phyloP scores from a whole-genome alignment of 2,888 invertebrate species.

The Azorinus chamasolen region DNA sequence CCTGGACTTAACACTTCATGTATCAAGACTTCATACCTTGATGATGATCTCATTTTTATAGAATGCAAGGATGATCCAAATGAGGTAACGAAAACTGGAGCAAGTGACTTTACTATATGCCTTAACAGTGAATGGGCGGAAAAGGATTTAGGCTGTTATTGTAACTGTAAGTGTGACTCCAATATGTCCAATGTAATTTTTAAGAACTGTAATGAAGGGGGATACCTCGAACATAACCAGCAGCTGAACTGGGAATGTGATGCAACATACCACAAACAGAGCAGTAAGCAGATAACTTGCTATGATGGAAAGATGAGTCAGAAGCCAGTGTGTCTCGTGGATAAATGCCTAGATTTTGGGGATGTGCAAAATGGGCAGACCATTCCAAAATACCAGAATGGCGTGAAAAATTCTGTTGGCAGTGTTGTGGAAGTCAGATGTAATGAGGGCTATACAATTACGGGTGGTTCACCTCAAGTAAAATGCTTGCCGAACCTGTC shows the following conservation, averaged over 20 bases:
- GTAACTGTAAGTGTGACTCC: slow-evolving; percentile 30
- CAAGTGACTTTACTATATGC: slow-evolving; percentile 20
- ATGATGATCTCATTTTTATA: neutral
- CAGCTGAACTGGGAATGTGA: slow-evolving; percentile 11
- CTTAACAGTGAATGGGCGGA: slow-evolving; percentile 15
- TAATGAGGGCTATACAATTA: slow-evolving; percentile 27
- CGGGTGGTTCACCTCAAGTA: slow-evolving; percentile 28
- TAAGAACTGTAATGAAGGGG: neutral
- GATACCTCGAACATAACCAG: slow-evolving; percentile 11
- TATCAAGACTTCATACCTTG: neutral
- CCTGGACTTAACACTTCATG: slow-evolving; percentile 34
- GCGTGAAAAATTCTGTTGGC: slow-evolving; percentile 1
- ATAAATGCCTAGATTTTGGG: slow-evolving; percentile 9
- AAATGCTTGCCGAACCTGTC: slow-evolving; percentile 27
- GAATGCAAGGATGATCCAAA: slow-evolving; percentile 16
- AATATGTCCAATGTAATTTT: neutral
- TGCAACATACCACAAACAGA: slow-evolving; percentile 6
- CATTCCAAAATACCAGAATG: slow-evolving; percentile 3
- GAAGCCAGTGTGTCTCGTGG: no score
- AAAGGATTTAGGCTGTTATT: slow-evolving; percentile 31
- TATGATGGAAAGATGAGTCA: slow-evolving; percentile 8
- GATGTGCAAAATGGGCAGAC: slow-evolving; percentile 23
- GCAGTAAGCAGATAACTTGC: neutral
- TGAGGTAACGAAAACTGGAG: slow-evolving; percentile 19
- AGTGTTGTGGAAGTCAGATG: slow-evolving; percentile 22